phyloP scores from a whole-genome alignment of 92 coral and sea anemone genomes.

The Palythoa grandiflora region DNA sequence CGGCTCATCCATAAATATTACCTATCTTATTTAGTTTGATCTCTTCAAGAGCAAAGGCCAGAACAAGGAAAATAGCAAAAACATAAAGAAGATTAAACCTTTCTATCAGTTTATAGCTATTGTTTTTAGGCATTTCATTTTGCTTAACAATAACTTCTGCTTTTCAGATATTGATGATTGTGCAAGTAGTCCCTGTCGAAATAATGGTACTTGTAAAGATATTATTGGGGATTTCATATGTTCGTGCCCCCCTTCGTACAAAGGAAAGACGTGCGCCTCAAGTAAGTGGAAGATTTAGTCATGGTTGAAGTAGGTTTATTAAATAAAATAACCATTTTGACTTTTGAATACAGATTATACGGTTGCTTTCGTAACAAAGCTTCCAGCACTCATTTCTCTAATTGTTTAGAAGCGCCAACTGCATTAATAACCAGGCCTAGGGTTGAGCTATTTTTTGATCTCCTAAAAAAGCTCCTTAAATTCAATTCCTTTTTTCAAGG shows the following conservation, averaged over 20 bases:
- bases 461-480: no score
- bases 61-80: no score
- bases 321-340: background rate
- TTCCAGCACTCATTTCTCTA: no score
- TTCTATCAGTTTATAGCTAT: background rate
- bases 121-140: background rate
- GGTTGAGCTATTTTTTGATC: no score
- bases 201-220: constrained; percentile 76
- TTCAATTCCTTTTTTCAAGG: no score
- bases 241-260: constrained; percentile 66
- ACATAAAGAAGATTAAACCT: no score
- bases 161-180: constrained; percentile 75
- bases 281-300: constrained; percentile 40
- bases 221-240: constrained; percentile 69
- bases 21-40: no score
- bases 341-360: background rate
- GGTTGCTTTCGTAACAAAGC: no score
- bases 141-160: background rate
- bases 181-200: constrained; percentile 69
- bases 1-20: no score
- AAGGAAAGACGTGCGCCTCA: constrained; percentile 81
- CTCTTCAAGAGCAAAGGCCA: no score
- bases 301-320: background rate
- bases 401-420: no score
- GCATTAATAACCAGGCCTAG: no score